Evolutionary conservation across 2,797 vertebrate species (phyloP), one percentile per base, ranked within the genome.

Genomic region (Crenichthys baileyi): DNA sequence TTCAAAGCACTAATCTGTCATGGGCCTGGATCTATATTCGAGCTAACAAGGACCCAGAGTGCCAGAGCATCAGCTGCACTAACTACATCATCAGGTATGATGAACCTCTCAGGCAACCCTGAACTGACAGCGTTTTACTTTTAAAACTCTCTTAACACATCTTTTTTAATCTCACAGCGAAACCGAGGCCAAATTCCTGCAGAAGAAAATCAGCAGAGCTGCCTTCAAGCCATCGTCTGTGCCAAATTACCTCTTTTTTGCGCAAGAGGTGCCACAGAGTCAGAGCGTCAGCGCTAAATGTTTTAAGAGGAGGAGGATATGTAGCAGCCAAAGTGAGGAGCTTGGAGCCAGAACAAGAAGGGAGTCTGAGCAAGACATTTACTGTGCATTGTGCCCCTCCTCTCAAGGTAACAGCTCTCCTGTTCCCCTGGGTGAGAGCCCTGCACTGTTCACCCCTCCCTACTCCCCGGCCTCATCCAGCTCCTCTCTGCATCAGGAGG

Each of bases 1-100:
- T 83, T 41, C 81, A 70, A 16, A 0, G 44, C 7, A 0, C 36
- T 5, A 53, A 83, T 53, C 53, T 79, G 73, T 79, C 77, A 44
- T 76, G 77, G 81, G 68, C 31, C 53, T 83, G 81, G 81, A 73
- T 79, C 61, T 83, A 76, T 26, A 75, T 68, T 60, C 70, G 46
- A 53, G 77, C 81, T 58, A 70, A 89, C 65, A 88, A 83, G 70
- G 82, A 88, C 58, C 13, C 46, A 0, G 70, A 70, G 18, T 44
- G 55, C 70, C 77, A 73, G 70, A 53, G 53, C 46, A 79, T 83
- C 55, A 79, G 77, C 90, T 97, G 96, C 92, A 91, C 83, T 9
- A 96, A 95, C 93, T 91, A 88, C 85, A 85, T 95, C 78, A 93
- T 97, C 91, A 94, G 96, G 97, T 97, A 90, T 16, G 75, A 85